Evolutionary conservation across 2,113 vertebrate species (phyloP).

Genomic region (Cyprinodon tularosa): DNA sequence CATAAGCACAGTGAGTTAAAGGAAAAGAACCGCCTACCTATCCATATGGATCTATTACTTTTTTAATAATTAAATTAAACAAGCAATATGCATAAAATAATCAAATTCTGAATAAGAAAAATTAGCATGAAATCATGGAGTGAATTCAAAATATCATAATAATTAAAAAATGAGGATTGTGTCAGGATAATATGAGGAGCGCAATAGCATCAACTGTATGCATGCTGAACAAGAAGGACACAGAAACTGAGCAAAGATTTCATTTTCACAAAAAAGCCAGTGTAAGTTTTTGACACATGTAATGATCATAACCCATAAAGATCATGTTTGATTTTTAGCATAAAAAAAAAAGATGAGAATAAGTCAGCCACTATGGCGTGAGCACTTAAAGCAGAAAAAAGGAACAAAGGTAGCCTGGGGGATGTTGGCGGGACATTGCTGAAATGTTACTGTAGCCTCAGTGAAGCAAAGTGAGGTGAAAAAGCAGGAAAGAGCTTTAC

Average conservation of each 20-base stretch:
- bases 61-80: constrained; percentile 18
- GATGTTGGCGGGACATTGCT: constrained; percentile 68
- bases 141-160: constrained; percentile 47
- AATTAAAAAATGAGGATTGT: constrained; percentile 4
- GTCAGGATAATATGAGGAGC: constrained; percentile 56
- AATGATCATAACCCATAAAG: constrained; percentile 36
- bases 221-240: constrained; percentile 50
- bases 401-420: constrained; percentile 37
- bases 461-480: constrained; percentile 73
- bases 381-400: constrained; percentile 39
- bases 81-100: not conserved
- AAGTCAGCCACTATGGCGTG: constrained; percentile 43
- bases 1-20: not conserved
- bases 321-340: constrained; percentile 38
- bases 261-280: constrained; percentile 67
- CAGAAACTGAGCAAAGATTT: constrained; percentile 65
- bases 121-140: constrained; percentile 22
- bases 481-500: constrained; percentile 85
- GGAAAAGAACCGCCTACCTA: not conserved
- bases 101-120: constrained; percentile 13
- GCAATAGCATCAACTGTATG: constrained; percentile 45
- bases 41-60: not conserved
- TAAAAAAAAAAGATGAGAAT: constrained; percentile 31
- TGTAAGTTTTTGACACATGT: constrained; percentile 19
- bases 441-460: constrained; percentile 73